Evolutionary conservation across 2,888 invertebrate species (phyloP), one percentile per base, ranked within the genome.

Genomic region (Melanophora roralis): DNA sequence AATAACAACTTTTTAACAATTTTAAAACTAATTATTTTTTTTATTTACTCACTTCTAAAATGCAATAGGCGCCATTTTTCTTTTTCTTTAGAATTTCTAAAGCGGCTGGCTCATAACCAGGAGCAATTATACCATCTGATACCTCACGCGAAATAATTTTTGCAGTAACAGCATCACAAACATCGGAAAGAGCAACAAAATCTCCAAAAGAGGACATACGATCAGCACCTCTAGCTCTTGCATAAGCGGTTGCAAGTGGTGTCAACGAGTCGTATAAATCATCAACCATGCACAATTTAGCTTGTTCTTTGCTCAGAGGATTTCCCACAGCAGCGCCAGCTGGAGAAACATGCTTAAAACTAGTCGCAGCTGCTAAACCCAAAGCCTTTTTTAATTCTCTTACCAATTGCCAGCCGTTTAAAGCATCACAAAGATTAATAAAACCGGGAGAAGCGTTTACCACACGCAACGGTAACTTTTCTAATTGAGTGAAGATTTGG

Each of bases 171-270:
- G 92, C 93, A 90, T 99, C 99, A 87, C 99, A 99, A 0, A 91
- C 90, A 88, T 98, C 97, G 0, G 98, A 98, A 0, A 99, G 89
- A 0, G 98, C 98, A 38, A 99, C 93, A 89, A 99, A 99, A 91
- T 99, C 99, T 0, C 99, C 99, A 90, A 99, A 99, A 0, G 98
- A 98, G 8, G 98, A 98, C 99, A 99, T 99, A 67, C 99, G 93
- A 90, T 99, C 99, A 14, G 98, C 98, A 60, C 99, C 98, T 87
- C 99, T 93, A 0, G 99, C 99, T 74, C 98, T 92, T 0, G 98
- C 98, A 90, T 99, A 99, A 0, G 99, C 98, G 14, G 93, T 92
- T 0, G 98, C 97, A 11, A 98, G 87, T 0, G 97, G 97, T 0
- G 95, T 93, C 83, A 98, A 90, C 38, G 92, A 89, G 3, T 93